Evolutionary conservation across 2,113 vertebrate genomes (phyloP).

Genomic region (Sclerurus mexicanus): DNA sequence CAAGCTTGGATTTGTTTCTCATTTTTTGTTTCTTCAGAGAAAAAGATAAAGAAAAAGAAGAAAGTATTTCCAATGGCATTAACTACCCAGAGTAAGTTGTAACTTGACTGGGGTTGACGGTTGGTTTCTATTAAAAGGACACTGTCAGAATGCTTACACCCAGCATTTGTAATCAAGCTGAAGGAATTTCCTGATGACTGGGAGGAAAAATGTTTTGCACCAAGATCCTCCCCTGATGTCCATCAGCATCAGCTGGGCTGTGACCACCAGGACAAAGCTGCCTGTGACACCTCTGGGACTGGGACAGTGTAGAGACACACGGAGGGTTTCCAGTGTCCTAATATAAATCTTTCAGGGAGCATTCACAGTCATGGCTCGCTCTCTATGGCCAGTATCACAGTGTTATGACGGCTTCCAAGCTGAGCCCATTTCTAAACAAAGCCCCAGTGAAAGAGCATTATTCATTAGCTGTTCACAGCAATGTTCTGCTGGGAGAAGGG

Average conservation of each 20-base stretch:
- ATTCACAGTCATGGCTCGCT: background rate
- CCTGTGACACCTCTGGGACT: background rate
- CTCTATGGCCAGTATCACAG: background rate
- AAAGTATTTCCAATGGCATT: background rate
- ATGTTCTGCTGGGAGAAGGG: background rate
- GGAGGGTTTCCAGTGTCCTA: background rate
- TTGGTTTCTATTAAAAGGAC: background rate
- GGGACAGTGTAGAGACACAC: background rate
- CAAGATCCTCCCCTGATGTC: background rate
- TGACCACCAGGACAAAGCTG: background rate
- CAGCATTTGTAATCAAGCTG: background rate
- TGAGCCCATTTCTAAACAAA: constrained; percentile 17
- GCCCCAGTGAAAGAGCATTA: background rate
- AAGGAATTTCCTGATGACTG: background rate
- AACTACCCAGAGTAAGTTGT: background rate
- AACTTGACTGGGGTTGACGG: background rate
- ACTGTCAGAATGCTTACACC: background rate
- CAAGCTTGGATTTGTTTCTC: background rate
- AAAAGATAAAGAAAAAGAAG: background rate
- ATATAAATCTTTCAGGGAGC: background rate
- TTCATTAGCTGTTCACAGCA: background rate
- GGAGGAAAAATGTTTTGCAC: background rate
- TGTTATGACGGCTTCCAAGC: background rate
- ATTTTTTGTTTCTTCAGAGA: background rate
- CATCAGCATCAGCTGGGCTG: background rate